Percentiles rank a stretch among this genome's conserved stretches.
These are phyloP conservation scores for Spodoptera littoralis DNA, from an alignment of 2,888 invertebrate genomes.

Conservation along the genomic window DNA sequence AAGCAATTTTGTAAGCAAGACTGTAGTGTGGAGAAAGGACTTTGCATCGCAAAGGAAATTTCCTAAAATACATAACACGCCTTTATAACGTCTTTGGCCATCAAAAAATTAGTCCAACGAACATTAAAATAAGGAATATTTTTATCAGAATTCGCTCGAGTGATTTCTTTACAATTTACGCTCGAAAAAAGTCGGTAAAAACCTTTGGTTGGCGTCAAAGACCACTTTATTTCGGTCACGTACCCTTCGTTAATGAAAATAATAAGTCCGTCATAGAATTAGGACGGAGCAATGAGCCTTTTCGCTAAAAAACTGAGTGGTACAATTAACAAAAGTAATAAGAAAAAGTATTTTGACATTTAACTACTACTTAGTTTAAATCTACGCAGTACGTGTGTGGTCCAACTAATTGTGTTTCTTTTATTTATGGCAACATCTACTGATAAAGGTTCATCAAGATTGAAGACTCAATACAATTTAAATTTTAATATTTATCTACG, in stretches of 20 bases:
- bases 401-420: too few species aligned
- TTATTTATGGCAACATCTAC: too few species aligned
- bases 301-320: slow-evolving; percentile 32
- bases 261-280: slow-evolving; percentile 72
- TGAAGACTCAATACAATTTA: too few species aligned
- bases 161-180: slow-evolving; percentile 69
- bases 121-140: slow-evolving; percentile 57
- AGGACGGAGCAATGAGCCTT: slow-evolving; percentile 36
- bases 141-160: slow-evolving; percentile 63
- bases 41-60: slow-evolving; percentile 18
- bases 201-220: slow-evolving; percentile 65
- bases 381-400: too few species aligned
- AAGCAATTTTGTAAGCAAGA: too few species aligned
- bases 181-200: slow-evolving; percentile 62
- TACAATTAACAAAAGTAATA: not conserved
- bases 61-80: slow-evolving; percentile 21
- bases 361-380: too few species aligned
- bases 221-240: slow-evolving; percentile 82
- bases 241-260: slow-evolving; percentile 80
- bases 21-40: too few species aligned
- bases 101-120: slow-evolving; percentile 44
- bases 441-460: too few species aligned
- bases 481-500: too few species aligned
- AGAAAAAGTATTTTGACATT: too few species aligned
- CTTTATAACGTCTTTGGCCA: slow-evolving; percentile 27